Evolutionary conservation across 2,797 vertebrate genomes (phyloP).

Genomic region (Ctenopoma kingsleyae): DNA sequence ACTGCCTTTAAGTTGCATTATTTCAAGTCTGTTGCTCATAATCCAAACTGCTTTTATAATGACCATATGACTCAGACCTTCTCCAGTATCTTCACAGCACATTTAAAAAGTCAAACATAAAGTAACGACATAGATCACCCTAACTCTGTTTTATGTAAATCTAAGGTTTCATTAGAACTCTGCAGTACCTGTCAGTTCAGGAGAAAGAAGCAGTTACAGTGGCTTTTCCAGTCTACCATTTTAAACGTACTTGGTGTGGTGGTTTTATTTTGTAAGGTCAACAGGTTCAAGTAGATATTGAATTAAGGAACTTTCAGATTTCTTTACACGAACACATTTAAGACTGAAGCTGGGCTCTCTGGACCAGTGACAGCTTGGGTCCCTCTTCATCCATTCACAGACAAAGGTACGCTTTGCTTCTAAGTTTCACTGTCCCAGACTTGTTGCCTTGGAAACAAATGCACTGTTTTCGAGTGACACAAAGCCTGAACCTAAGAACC

Average conservation of each 20-base stretch:
- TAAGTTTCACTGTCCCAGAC: slow-evolving; percentile 74
- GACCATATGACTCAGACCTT: slow-evolving; percentile 36
- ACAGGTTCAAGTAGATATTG: slow-evolving; percentile 56
- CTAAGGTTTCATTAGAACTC: slow-evolving; percentile 53
- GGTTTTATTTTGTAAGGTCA: slow-evolving; percentile 51
- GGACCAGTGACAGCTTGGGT: slow-evolving; percentile 46
- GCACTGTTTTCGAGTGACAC: slow-evolving; percentile 81
- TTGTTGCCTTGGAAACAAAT: slow-evolving; percentile 79
- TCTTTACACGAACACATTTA: slow-evolving; percentile 33
- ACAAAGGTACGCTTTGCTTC: slow-evolving; percentile 71
- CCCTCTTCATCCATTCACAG: slow-evolving; percentile 58
- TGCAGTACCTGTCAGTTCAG: slow-evolving; percentile 53
- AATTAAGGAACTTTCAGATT: slow-evolving; percentile 32
- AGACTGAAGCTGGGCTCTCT: slow-evolving; percentile 42
- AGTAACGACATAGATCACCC: slow-evolving; percentile 43
- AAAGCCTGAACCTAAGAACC: slow-evolving; percentile 75
- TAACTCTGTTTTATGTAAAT: slow-evolving; percentile 52
- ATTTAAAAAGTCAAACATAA: slow-evolving; percentile 48
- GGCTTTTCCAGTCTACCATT: slow-evolving; percentile 60
- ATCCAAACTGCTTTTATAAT: slow-evolving; percentile 33
- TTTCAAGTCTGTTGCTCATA: slow-evolving; percentile 9
- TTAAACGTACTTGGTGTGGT: slow-evolving; percentile 44
- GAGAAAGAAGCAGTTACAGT: slow-evolving; percentile 43
- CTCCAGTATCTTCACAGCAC: slow-evolving; percentile 51
- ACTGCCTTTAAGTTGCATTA: not conserved